phyloP scores from a whole-genome alignment of 2,113 vertebrate genomes.

The Neodontobutis hainanensis region DNA sequence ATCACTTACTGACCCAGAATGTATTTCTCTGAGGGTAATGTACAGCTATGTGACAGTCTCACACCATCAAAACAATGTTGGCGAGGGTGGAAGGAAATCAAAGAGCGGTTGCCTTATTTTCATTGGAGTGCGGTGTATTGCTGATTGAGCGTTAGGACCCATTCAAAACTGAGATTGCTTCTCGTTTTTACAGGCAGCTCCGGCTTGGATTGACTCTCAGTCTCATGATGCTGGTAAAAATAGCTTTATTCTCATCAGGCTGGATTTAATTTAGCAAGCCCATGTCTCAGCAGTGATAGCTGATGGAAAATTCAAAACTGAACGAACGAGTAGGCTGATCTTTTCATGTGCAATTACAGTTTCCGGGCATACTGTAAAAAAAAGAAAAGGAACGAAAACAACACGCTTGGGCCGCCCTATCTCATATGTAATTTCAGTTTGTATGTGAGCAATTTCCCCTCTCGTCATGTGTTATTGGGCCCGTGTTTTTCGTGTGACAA shows the following conservation, averaged over 20 bases:
- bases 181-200: conserved; percentile 69
- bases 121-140: conserved; percentile 60
- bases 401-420: not conserved
- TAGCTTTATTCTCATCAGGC: conserved; percentile 74
- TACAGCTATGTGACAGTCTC: conserved; percentile 35
- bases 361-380: not conserved
- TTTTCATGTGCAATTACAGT: conserved; percentile 14
- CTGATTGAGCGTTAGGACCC: conserved; percentile 70
- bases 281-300: conserved; percentile 46
- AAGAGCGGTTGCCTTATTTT: conserved; percentile 65
- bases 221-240: conserved; percentile 77
- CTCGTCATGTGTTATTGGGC: conserved; percentile 14
- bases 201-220: conserved; percentile 69
- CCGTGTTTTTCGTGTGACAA: conserved; percentile 39
- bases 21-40: conserved; percentile 16
- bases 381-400: conserved; percentile 5
- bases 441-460: conserved; percentile 29
- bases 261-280: conserved; percentile 73
- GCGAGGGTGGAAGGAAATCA: conserved; percentile 61
- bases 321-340: conserved; percentile 15
- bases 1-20: conserved; percentile 2
- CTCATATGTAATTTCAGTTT: conserved; percentile 16
- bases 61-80: conserved; percentile 46
- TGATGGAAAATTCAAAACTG: conserved; percentile 47
- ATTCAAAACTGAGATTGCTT: conserved; percentile 73